phyloP scores from a whole-genome alignment of 2,113 vertebrate species.

The Mormoops blainvillei region DNA sequence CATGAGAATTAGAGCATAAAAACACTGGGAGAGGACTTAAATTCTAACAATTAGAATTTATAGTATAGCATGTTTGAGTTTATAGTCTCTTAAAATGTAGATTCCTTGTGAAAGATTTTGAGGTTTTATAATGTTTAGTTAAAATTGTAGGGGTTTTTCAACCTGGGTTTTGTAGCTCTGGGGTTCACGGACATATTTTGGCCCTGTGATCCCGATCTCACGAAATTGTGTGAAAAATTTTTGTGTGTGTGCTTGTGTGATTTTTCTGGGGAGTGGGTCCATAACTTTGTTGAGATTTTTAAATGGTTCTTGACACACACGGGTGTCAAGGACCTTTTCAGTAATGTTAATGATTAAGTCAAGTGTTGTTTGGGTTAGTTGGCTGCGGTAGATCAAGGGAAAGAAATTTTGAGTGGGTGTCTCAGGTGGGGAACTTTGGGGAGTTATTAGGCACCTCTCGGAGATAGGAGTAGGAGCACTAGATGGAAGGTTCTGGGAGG shows the following conservation, averaged over 20 bases:
- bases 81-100: constrained; percentile 15
- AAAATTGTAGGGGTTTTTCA: not conserved
- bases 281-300: constrained; percentile 1
- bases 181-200: constrained; percentile 2
- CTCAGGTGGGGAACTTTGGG: not conserved
- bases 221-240: constrained; percentile 7
- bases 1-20: not conserved
- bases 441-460: not conserved
- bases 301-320: not conserved
- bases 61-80: not conserved
- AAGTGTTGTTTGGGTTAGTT: not conserved
- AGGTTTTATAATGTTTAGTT: constrained; percentile 3
- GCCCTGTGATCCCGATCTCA: not conserved
- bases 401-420: constrained; percentile 10
- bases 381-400: not conserved
- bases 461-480: not conserved
- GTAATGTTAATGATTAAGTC: not conserved
- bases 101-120: not conserved
- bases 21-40: not conserved
- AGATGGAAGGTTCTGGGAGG: not conserved
- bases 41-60: constrained; percentile 3
- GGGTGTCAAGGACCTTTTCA: not conserved
- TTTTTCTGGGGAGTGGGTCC: not conserved
- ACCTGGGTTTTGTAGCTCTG: not conserved
- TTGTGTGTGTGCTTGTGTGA: not conserved